phyloP scores from a whole-genome alignment of 1,140 invertebrate genomes.

The Zaprionus africanus region DNA sequence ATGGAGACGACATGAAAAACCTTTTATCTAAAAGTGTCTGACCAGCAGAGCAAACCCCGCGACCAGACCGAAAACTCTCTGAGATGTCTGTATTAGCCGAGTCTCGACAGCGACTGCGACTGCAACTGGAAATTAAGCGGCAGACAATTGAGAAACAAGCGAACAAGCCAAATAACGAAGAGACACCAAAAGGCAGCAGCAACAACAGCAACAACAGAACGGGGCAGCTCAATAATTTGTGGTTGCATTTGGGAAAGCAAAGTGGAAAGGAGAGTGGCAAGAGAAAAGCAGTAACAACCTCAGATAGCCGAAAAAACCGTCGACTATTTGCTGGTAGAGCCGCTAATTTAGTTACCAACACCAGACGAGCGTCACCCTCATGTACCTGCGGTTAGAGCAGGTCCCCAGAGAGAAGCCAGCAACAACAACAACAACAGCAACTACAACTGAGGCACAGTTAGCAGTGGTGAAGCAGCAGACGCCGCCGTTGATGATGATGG shows the following conservation, averaged over 20 bases:
- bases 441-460: conserved; percentile 37
- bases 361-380: conserved; percentile 49
- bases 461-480: conserved; percentile 48
- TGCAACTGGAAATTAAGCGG: conserved; percentile 74
- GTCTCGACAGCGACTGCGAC: conserved; percentile 60
- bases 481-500: conserved; percentile 74
- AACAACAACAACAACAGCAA: neutral
- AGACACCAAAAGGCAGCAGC: conserved; percentile 22
- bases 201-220: conserved; percentile 27
- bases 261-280: conserved; percentile 1
- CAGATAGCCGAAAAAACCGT: conserved; percentile 34
- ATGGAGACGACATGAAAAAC: conserved; percentile 81
- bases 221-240: conserved; percentile 58
- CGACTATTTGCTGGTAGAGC: conserved; percentile 47
- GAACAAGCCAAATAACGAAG: conserved; percentile 43
- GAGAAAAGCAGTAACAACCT: conserved; percentile 29
- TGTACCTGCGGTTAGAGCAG: conserved; percentile 70
- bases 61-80: neutral
- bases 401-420: conserved; percentile 1
- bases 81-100: conserved; percentile 78
- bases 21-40: conserved; percentile 77
- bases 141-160: conserved; percentile 41
- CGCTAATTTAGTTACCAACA: conserved; percentile 79
- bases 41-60: conserved; percentile 2
- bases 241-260: conserved; percentile 42